phyloP scores from a whole-genome alignment of 1,140 invertebrate genomes.

The Lordiphosa mommai region DNA sequence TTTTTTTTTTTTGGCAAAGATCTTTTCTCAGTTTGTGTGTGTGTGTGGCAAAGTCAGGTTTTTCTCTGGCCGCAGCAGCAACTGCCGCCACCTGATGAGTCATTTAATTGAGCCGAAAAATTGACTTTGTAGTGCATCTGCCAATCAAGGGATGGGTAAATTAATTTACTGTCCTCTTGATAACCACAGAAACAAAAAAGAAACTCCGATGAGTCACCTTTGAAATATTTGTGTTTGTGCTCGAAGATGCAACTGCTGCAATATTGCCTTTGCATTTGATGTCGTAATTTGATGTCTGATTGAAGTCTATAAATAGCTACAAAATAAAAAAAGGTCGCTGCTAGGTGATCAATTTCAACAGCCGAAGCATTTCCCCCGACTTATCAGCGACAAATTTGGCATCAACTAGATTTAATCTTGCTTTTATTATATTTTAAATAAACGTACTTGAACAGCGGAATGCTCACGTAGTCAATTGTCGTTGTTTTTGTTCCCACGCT shows the following conservation, averaged over 20 bases:
- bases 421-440: too few species aligned
- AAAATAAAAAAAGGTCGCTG: conserved; percentile 1
- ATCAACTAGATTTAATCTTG: too few species aligned
- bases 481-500: too few species aligned
- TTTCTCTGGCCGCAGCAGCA: conserved; percentile 4
- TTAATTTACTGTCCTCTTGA: conserved; percentile 66
- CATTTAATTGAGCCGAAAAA: conserved; percentile 75
- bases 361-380: too few species aligned
- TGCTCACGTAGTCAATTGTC: too few species aligned
- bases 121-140: conserved; percentile 43
- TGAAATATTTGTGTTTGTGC: conserved; percentile 4
- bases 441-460: too few species aligned
- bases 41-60: conserved; percentile 45
- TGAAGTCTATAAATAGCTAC: conserved; percentile 38
- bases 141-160: conserved; percentile 41
- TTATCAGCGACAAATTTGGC: too few species aligned
- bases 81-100: conserved; percentile 52
- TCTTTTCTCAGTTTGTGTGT: conserved; percentile 29
- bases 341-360: background rate
- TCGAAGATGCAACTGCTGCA: background rate
- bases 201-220: conserved; percentile 50
- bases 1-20: conserved; percentile 50
- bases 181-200: conserved; percentile 33
- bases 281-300: background rate
- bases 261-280: conserved; percentile 12